Evolutionary conservation across 2,888 invertebrate species (phyloP), one percentile per base, ranked within the genome.

Genomic region (Ophion obscuratus): DNA sequence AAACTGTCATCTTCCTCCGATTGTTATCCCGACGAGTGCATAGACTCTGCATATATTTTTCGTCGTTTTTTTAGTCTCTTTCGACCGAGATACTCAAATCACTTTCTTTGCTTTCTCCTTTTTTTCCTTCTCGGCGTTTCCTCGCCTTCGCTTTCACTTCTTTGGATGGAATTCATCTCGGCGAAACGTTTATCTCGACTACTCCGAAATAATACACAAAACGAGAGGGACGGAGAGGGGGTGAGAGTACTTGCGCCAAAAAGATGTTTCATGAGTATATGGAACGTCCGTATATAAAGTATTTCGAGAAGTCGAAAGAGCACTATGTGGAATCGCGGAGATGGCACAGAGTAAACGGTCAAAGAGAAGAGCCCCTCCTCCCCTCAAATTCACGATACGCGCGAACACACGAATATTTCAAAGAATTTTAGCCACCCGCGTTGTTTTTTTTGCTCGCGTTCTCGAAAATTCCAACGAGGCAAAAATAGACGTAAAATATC

Each of bases 121-220:
- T 40, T 53, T 40, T 17, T 6, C 57, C 24, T 11, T 61, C 71
- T 36, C 17, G n/a, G 4, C 47, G 61, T 24, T 61, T 57, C 31
- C 71, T 71, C 59, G 53, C 20, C 61, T 62, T 31, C 62, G n/a
- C 53, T 68, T 77, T 82, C 77, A 59, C 70, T 47, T 14, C 70
- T 77, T 82, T 66, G n/a, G 71, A 53, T 44, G 53, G 57, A 76
- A 59, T 82, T 82, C 70, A 71, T 76, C 66, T 70, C 47, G 70
- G 62, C 66, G 68, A 82, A 77, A 66, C 76, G 82, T 82, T 82
- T 82, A 64, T 71, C 64, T 77, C 71, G 64, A 71, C 82, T 70
- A 40, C 57, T 61, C 70, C 64, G 64, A 77, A 82, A 82, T 77
- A 82, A 82, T 82, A 82, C 27, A 82, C 77, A 82, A 71, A 70